Evolutionary conservation across 2,888 invertebrate species (phyloP).

Genomic region (Patella pellucida): DNA sequence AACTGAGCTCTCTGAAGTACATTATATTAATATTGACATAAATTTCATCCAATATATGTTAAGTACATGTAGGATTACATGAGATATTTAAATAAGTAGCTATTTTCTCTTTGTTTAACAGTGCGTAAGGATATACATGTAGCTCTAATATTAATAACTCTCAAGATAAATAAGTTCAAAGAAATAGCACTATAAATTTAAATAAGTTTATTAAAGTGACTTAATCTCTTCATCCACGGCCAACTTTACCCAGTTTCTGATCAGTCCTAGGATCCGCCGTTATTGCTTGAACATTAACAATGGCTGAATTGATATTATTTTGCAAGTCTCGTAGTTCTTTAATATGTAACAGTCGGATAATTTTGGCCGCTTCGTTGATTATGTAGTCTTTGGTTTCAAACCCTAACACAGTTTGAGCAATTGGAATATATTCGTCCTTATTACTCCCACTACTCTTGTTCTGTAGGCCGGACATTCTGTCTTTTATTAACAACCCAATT

Average conservation of each 20-base stretch:
- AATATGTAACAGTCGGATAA: constrained; percentile 85
- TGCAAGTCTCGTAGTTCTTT: constrained; percentile 89
- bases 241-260: constrained; percentile 92
- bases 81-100: too few species aligned
- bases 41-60: too few species aligned
- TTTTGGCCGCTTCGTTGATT: constrained; percentile 76
- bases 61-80: too few species aligned
- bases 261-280: constrained; percentile 98
- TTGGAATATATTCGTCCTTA: constrained; percentile 73
- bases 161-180: too few species aligned
- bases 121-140: too few species aligned
- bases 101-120: too few species aligned
- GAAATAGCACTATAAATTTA: too few species aligned
- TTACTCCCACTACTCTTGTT: not conserved
- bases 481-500: constrained; percentile 21
- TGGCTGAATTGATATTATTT: constrained; percentile 92
- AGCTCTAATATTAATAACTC: too few species aligned
- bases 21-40: too few species aligned
- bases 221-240: constrained; percentile 67
- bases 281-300: constrained; percentile 90
- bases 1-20: too few species aligned
- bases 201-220: too few species aligned
- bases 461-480: not conserved
- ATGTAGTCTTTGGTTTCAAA: constrained; percentile 76
- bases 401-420: constrained; percentile 79